These are phyloP conservation scores for Pandion haliaetus DNA, from an alignment of 2,113 vertebrate genomes.

Conservation along the genomic window DNA sequence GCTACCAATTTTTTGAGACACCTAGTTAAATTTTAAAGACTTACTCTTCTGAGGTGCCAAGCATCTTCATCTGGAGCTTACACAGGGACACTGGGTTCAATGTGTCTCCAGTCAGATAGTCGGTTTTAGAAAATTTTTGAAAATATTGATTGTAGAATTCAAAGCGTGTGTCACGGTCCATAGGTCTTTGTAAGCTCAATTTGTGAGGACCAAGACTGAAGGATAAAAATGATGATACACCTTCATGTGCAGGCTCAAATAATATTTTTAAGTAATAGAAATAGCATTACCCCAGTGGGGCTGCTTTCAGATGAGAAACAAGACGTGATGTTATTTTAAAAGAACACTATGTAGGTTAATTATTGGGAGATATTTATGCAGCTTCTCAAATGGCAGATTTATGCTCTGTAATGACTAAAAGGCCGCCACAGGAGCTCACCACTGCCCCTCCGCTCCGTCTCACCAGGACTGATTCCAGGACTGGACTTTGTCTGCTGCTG, in stretches of 20 bases:
- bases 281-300: background rate
- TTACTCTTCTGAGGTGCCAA: background rate
- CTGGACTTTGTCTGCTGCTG: background rate
- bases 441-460: background rate
- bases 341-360: background rate
- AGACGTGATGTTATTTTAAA: background rate
- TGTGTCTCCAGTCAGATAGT: background rate
- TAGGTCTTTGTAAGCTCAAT: background rate
- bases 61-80: background rate
- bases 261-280: background rate
- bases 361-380: background rate
- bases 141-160: background rate
- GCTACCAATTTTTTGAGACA: background rate
- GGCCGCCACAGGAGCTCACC: background rate
- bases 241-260: background rate
- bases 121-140: background rate
- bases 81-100: background rate
- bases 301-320: background rate
- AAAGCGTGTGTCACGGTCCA: background rate
- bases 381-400: background rate
- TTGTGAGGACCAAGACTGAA: background rate
- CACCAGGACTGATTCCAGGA: background rate
- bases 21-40: background rate
- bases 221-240: background rate
- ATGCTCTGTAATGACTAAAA: background rate